Percentiles rank a stretch among this genome's conserved stretches.
Evolutionary conservation across 2,888 invertebrate species (phyloP).

Genomic region (Pandemis corylana): DNA sequence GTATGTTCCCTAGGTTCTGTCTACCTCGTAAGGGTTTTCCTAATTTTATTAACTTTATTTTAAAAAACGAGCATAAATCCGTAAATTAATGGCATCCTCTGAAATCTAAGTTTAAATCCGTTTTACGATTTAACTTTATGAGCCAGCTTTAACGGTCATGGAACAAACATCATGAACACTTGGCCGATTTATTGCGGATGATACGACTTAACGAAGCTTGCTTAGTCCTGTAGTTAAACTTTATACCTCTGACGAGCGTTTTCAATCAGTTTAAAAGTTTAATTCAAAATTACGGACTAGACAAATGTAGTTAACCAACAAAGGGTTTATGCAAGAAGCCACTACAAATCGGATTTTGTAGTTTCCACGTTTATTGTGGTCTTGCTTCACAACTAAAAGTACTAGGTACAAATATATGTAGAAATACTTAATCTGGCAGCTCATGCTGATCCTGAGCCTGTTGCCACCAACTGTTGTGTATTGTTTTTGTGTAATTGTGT

Average conservation of each 20-base stretch:
- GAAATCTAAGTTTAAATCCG: constrained; percentile 26
- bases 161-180: constrained; percentile 28
- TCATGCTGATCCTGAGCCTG: too few relatives aligned
- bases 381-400: too few relatives aligned
- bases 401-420: too few relatives aligned
- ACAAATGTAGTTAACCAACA: neutral
- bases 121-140: constrained; percentile 25
- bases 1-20: too few relatives aligned
- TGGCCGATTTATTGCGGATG: constrained; percentile 22
- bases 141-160: constrained; percentile 15
- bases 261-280: constrained; percentile 16
- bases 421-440: too few relatives aligned
- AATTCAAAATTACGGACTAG: neutral
- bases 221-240: constrained; percentile 1
- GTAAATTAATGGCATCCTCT: constrained; percentile 13
- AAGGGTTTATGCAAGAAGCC: neutral
- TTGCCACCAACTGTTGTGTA: too few relatives aligned
- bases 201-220: constrained; percentile 20
- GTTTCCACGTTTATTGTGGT: too few relatives aligned
- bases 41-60: neutral
- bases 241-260: constrained; percentile 6
- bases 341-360: too few relatives aligned
- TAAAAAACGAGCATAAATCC: neutral
- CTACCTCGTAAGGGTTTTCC: too few relatives aligned
- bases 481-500: too few relatives aligned